Base-by-base conservation (phyloP, 2,888 invertebrate genomes). In the Myathropa florea region DNA sequence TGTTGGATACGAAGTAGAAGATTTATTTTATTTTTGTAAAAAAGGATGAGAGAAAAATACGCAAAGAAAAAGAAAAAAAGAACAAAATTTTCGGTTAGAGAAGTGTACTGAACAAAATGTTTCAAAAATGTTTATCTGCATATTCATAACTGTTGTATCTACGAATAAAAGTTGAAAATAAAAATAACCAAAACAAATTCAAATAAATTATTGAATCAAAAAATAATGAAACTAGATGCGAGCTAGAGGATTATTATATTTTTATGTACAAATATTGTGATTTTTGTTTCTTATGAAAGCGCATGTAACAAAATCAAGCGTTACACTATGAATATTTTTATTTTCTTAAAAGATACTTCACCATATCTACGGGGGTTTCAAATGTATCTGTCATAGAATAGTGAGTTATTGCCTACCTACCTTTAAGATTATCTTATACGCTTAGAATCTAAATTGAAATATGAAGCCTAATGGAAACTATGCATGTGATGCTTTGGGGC, bases 11-110 rank as follows among this genome's bases (percentile, higher is more conserved):
- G 88, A 88, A 89, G 88, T 89, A 80, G 73, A 88, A 81, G 83
- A 84, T 46, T 46, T 46, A 46, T 46, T 46, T 39, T 39, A 39
- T 39, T 46, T 46, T 18, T 70, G 36, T 26, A 61, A 84, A 83
- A 85, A 88, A 89, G 85, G 88, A 89, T 89, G 89, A 90, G 88
- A 90, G 89, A 90, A 88, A 89, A 89, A 77, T 57, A 81, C 18
- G 68, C 60, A 61, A 81, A 80, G 55, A 67, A 76, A 64, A 14
- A 24, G 61, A 26, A 2, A 46, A n/a, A 18, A 4, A 46, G 18
- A 46, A 46, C 3, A 7, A 39, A 68, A 30, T 23, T 71, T 67
- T 73, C 53, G n/a, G 53, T 82, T 60, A 77, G 7, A 57, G 24
- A 23, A n/a, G 67, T 75, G 70, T 65, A 71, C 65, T 67, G 76